Evolutionary conservation across 2,888 invertebrate genomes (phyloP).

Genomic region (Apamea sordens): DNA sequence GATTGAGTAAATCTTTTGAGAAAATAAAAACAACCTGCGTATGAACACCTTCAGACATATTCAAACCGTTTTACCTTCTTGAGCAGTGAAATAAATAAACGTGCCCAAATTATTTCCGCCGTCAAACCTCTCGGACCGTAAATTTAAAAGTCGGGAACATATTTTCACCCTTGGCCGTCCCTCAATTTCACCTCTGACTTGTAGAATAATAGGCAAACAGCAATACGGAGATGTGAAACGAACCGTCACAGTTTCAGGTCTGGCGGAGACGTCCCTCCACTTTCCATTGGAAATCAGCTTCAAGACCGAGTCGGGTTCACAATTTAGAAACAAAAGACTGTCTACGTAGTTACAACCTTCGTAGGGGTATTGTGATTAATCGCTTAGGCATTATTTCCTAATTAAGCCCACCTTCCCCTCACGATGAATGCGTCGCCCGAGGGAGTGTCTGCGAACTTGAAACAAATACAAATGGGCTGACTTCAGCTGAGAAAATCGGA

Average conservation of each 20-base stretch:
- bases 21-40: not conserved
- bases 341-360: slow-evolving; percentile 65
- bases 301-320: slow-evolving; percentile 74
- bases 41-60: not conserved
- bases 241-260: slow-evolving; percentile 87
- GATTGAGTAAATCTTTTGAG: too few species aligned
- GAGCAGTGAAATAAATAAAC: slow-evolving; percentile 39
- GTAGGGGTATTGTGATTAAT: slow-evolving; percentile 87
- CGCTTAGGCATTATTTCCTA: slow-evolving; percentile 89
- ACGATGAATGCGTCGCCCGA: slow-evolving; percentile 77
- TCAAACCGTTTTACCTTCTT: slow-evolving; percentile 14
- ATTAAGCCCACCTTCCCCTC: slow-evolving; percentile 88
- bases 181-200: slow-evolving; percentile 82
- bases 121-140: slow-evolving; percentile 45
- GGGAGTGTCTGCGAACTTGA: slow-evolving; percentile 81
- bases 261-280: slow-evolving; percentile 81
- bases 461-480: slow-evolving; percentile 81
- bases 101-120: slow-evolving; percentile 33
- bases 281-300: slow-evolving; percentile 85
- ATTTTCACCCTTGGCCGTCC: slow-evolving; percentile 62
- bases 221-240: slow-evolving; percentile 82
- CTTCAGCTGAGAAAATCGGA: slow-evolving; percentile 80
- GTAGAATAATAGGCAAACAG: slow-evolving; percentile 84
- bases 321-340: slow-evolving; percentile 76
- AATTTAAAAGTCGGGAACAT: slow-evolving; percentile 51